Evolutionary conservation across 2,113 vertebrate species (phyloP).

Genomic region (Tylochromis polylepis): DNA sequence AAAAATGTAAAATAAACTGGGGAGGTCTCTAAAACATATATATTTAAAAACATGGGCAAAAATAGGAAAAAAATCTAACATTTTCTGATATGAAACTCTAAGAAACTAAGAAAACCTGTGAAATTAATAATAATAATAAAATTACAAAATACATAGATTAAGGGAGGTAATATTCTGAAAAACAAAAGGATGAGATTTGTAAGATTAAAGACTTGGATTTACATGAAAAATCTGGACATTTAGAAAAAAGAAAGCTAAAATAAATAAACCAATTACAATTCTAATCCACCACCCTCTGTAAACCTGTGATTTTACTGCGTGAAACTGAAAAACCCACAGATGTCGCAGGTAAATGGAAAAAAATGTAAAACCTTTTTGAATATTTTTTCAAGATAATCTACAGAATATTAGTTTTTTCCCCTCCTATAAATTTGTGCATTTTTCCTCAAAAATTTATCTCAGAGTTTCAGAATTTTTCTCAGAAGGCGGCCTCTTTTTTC

Average conservation of each 20-base stretch:
- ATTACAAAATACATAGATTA: background rate
- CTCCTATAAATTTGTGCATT: background rate
- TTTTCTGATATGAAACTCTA: background rate
- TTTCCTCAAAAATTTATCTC: background rate
- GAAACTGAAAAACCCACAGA: background rate
- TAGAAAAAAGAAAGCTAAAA: background rate
- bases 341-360: too few species aligned
- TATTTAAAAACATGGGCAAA: background rate
- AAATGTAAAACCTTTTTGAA: too few species aligned
- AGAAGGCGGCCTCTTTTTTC: background rate
- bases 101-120: background rate
- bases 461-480: background rate
- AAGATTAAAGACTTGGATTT: background rate
- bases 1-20: background rate
- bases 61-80: fast-evolving
- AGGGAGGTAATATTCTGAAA: background rate
- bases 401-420: background rate
- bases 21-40: background rate
- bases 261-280: background rate
- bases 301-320: background rate
- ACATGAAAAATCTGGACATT: background rate
- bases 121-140: background rate
- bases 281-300: background rate
- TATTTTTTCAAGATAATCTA: background rate
- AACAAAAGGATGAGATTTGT: background rate